Evolutionary conservation across 2,113 vertebrate genomes (phyloP).

Genomic region (Glareola pratincola): DNA sequence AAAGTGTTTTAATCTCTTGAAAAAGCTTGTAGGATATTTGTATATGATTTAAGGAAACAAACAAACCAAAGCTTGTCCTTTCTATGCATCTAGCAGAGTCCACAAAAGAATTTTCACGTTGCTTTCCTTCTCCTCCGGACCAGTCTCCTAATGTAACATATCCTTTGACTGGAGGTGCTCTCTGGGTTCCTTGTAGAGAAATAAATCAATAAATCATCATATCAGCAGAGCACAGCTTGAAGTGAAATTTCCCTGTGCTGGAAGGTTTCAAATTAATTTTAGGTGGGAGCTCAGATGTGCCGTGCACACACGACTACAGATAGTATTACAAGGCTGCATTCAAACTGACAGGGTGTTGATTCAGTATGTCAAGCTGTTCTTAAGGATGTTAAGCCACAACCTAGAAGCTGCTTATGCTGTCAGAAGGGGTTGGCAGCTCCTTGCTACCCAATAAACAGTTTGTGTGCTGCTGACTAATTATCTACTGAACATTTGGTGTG

Average conservation of each 20-base stretch:
- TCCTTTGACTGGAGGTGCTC: neutral
- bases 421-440: neutral
- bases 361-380: neutral
- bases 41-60: neutral
- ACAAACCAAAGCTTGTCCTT: neutral
- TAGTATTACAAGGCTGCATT: neutral
- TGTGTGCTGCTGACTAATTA: neutral
- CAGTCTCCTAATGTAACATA: neutral
- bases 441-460: neutral
- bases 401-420: neutral
- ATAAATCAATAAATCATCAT: slow-evolving; percentile 10
- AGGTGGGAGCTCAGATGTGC: neutral
- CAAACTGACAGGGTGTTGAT: neutral
- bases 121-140: neutral
- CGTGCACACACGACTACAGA: neutral
- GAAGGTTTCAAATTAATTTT: neutral
- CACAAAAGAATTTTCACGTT: neutral
- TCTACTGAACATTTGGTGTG: neutral
- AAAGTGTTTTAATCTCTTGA: neutral
- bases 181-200: neutral
- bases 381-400: neutral
- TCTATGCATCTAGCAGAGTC: neutral
- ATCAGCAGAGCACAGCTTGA: slow-evolving; percentile 27
- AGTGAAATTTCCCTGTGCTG: neutral
- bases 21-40: neutral